Evolutionary conservation across 1,140 invertebrate genomes (phyloP).

Genomic region (Zaprionus inermis): DNA sequence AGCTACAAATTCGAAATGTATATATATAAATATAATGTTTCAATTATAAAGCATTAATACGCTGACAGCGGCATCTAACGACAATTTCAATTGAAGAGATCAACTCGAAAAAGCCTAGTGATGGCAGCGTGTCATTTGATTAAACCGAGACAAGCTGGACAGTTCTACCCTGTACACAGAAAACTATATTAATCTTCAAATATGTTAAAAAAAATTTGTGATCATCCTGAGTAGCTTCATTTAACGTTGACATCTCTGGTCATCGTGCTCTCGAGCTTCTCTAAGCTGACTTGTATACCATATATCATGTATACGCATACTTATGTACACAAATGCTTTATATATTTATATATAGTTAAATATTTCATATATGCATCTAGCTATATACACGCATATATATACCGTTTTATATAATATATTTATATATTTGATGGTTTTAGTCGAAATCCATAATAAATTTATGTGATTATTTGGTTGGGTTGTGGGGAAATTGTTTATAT

Average conservation of each 20-base stretch:
- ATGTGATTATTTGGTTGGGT: conserved; percentile 6
- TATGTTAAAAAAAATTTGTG: not conserved
- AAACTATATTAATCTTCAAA: no score
- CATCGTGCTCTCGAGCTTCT: not conserved
- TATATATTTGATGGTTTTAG: conserved; percentile 8
- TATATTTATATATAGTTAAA: conserved; percentile 19
- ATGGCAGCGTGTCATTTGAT: not conserved
- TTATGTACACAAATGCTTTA: not conserved
- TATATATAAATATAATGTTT: not conserved
- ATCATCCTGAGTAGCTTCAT: not conserved
- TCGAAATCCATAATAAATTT: conserved; percentile 20
- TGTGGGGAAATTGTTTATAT: conserved; percentile 13
- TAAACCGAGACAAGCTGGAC: no score
- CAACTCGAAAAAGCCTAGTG: not conserved
- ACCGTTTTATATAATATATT: conserved; percentile 31
- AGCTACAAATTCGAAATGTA: not conserved
- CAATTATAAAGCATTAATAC: not conserved
- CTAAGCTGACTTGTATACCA: conserved; percentile 9
- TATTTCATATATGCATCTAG: conserved; percentile 11
- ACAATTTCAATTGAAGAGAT: no score
- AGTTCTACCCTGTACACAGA: no score
- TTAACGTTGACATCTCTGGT: not conserved
- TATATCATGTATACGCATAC: conserved; percentile 4
- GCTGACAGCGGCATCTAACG: not conserved
- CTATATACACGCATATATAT: conserved; percentile 27